A percentile compares a stretch with the other conserved stretches of the same genome.
Evolutionary conservation across 2,888 invertebrate species (phyloP).

Genomic region (Alloplasta piceator): DNA sequence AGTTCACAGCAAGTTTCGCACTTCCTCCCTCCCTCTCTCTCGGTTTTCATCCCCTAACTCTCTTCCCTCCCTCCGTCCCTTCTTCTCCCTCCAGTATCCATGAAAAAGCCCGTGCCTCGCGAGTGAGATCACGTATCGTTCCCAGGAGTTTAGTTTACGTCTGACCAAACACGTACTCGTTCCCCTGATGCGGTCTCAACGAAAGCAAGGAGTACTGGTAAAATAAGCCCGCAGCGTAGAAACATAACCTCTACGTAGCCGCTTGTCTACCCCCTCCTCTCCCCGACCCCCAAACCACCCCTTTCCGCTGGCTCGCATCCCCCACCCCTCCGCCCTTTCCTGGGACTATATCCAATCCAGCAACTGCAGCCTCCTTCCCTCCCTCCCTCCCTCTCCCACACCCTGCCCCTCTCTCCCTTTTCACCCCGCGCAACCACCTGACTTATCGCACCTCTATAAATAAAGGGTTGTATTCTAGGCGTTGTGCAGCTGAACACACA

Average conservation of each 20-base stretch:
- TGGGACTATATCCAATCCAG: too few relatives aligned
- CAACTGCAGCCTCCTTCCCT: slow-evolving; percentile 23
- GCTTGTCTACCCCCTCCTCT: slow-evolving; percentile 5
- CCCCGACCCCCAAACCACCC: not conserved
- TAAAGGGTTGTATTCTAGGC: slow-evolving; percentile 63
- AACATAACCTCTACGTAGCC: slow-evolving; percentile 33
- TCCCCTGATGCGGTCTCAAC: slow-evolving; percentile 62
- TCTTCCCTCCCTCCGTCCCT: not conserved
- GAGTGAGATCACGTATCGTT: slow-evolving; percentile 65
- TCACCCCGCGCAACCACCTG: slow-evolving; percentile 48
- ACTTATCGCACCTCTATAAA: slow-evolving; percentile 66
- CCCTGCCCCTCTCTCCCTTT: slow-evolving; percentile 18
- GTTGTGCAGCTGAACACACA: slow-evolving; percentile 34
- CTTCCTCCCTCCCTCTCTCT: not conserved
- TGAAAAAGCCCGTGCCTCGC: slow-evolving; percentile 23
- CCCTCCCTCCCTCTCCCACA: not conserved
- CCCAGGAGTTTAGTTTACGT: slow-evolving; percentile 65
- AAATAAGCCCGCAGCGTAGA: slow-evolving; percentile 44
- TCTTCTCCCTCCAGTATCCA: slow-evolving; percentile 3
- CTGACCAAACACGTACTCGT: slow-evolving; percentile 67
- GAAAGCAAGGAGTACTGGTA: slow-evolving; percentile 45
- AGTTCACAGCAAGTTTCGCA: slow-evolving; percentile 37
- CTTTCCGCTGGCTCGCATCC: slow-evolving; percentile 32
- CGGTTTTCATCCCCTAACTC: too few relatives aligned
- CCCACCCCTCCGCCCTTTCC: slow-evolving; percentile 7